phyloP scores from a whole-genome alignment of 30 jellyfish, hydroid and myxozoan species.

The Cassiopea andromeda region DNA sequence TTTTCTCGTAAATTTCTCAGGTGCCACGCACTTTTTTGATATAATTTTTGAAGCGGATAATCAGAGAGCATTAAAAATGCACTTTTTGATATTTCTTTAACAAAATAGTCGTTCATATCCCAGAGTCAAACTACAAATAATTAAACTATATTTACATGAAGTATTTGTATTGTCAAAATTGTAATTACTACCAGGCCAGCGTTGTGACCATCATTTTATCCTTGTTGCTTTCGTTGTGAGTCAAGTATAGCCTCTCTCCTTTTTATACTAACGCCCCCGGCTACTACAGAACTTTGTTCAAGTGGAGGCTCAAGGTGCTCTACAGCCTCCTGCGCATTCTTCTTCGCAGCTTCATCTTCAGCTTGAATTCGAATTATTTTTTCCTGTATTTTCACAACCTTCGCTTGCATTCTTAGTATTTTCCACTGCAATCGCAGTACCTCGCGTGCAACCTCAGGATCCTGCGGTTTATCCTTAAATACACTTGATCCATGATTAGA shows the following conservation, averaged over 20 bases:
- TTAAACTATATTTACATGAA: no score
- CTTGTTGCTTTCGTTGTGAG: constrained; percentile 27
- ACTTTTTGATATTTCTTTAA: no score
- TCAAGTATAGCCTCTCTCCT: constrained; percentile 3
- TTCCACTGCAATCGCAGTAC: constrained; percentile 92
- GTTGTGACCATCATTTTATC: background rate
- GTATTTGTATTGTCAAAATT: no score
- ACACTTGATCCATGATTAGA: constrained; percentile 68
- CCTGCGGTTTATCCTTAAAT: constrained; percentile 75
- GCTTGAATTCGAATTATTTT: constrained; percentile 79
- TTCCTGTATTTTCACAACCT: constrained; percentile 95
- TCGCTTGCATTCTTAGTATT: constrained; percentile 94
- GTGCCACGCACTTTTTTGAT: no score
- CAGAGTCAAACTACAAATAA: no score
- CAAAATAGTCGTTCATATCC: no score
- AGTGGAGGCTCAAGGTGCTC: constrained; percentile 72
- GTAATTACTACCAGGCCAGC: no score
- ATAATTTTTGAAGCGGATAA: no score
- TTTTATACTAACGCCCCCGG: constrained; percentile 37
- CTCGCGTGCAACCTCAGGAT: constrained; percentile 92
- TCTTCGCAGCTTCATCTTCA: constrained; percentile 68
- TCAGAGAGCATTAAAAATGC: no score
- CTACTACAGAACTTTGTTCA: constrained; percentile 75
- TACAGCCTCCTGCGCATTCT: constrained; percentile 43
- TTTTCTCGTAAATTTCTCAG: no score